A percentile compares a stretch with the other conserved stretches of the same genome.
These are phyloP conservation scores for Chamaedrilus cognettii DNA, from an alignment of 2,888 invertebrate genomes.

Conservation along the genomic window DNA sequence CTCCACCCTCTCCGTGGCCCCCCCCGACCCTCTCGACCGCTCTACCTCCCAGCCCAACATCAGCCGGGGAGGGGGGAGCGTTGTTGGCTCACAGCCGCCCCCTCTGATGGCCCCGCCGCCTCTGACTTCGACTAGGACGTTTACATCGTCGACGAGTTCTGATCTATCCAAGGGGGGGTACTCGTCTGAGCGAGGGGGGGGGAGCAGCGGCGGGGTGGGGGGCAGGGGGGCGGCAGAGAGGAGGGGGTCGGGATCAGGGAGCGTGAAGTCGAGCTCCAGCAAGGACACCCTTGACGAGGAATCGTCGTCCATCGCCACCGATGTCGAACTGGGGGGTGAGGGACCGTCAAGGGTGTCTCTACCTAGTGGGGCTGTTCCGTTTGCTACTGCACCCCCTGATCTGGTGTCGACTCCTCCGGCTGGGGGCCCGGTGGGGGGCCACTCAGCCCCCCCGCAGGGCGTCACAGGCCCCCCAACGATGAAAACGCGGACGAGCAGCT, in stretches of 20 bases:
- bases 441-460: background rate
- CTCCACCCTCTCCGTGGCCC: conserved; percentile 18
- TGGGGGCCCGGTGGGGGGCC: background rate
- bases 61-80: conserved; percentile 9
- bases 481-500: no score
- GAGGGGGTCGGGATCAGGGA: background rate
- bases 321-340: background rate
- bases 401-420: background rate
- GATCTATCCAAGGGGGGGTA: conserved; percentile 8
- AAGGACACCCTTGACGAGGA: conserved; percentile 7
- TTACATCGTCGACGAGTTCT: conserved; percentile 18
- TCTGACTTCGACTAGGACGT: no score
- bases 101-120: background rate
- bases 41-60: conserved; percentile 47
- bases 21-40: conserved; percentile 38
- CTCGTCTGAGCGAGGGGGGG: background rate
- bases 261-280: conserved; percentile 12
- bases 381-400: background rate
- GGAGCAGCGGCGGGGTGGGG: background rate
- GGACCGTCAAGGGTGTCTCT: background rate
- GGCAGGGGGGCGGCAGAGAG: background rate
- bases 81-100: background rate
- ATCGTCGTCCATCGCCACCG: background rate
- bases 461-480: background rate
- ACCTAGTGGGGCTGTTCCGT: no score